Conservation (phyloP, 2,797 vertebrate species). For the Sebastolobus alascanus region DNA sequence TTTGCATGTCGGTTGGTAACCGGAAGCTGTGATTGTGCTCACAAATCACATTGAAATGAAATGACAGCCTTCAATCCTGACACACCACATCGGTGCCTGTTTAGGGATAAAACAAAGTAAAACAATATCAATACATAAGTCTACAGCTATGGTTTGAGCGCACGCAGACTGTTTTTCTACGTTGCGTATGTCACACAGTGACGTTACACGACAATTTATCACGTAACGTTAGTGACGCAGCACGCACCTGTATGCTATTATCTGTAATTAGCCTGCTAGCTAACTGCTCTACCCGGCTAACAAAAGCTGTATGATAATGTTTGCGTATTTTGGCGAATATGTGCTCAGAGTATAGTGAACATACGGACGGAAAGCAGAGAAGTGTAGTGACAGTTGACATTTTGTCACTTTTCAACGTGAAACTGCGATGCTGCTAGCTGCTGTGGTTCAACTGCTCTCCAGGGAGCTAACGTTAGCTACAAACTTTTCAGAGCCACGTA, state of each 20-base stretch:
- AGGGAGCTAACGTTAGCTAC: too few species aligned
- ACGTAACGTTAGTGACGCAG: not conserved
- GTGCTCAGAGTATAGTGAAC: too few species aligned
- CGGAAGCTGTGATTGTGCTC: conserved; percentile 35
- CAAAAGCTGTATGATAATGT: too few species aligned
- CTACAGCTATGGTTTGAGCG: not conserved
- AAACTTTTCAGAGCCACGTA: too few species aligned
- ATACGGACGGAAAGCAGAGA: too few species aligned
- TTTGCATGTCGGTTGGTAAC: conserved; percentile 52
- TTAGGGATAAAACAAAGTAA: conserved; percentile 31
- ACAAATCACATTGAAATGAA: conserved; percentile 54
- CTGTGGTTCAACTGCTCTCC: accelerated
- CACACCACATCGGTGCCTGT: conserved; percentile 19
- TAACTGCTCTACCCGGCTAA: too few species aligned
- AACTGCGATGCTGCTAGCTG: not conserved
- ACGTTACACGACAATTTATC: not conserved
- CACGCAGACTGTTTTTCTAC: not conserved
- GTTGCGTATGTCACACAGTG: not conserved
- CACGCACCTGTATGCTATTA: accelerated
- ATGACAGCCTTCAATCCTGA: conserved; percentile 17
- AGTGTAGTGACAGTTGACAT: too few species aligned
- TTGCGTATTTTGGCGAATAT: too few species aligned
- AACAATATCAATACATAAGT: not conserved
- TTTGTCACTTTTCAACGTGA: too few species aligned
- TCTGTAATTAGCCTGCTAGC: not conserved